These are phyloP conservation scores for Urocitellus parryii DNA, from an alignment of 2,113 vertebrate genomes.

Conservation along the genomic window DNA sequence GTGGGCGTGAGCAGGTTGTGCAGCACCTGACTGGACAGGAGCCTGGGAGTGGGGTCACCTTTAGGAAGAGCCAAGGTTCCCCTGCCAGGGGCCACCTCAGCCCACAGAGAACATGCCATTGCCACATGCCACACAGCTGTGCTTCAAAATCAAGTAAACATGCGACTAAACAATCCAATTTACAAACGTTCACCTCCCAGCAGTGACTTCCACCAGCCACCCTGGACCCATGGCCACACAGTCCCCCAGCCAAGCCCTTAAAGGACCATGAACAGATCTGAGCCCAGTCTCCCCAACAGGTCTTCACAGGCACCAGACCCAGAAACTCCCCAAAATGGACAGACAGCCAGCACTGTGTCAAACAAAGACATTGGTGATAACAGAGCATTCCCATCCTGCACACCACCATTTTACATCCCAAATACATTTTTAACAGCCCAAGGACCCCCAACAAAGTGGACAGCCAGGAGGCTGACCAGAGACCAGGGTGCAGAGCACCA, in stretches of 20 bases:
- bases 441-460: neutral
- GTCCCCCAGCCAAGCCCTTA: no score
- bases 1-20: no score
- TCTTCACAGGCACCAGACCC: neutral
- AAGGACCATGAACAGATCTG: neutral
- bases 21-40: rapidly evolving
- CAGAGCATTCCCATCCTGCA: neutral
- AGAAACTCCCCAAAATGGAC: neutral
- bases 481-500: rapidly evolving
- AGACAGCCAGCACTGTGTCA: neutral
- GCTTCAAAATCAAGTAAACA: neutral
- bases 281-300: neutral
- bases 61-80: rapidly evolving
- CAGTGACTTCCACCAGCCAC: neutral
- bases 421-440: rapidly evolving
- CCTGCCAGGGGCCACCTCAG: no score
- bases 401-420: neutral
- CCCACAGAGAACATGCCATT: rapidly evolving
- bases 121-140: rapidly evolving
- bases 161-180: rapidly evolving
- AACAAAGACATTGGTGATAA: neutral
- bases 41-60: no score
- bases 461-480: neutral
- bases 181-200: rapidly evolving
- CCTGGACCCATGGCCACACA: neutral